These are phyloP conservation scores for Pheucticus melanocephalus DNA, from an alignment of 2,113 vertebrate species.

Conservation along the genomic window DNA sequence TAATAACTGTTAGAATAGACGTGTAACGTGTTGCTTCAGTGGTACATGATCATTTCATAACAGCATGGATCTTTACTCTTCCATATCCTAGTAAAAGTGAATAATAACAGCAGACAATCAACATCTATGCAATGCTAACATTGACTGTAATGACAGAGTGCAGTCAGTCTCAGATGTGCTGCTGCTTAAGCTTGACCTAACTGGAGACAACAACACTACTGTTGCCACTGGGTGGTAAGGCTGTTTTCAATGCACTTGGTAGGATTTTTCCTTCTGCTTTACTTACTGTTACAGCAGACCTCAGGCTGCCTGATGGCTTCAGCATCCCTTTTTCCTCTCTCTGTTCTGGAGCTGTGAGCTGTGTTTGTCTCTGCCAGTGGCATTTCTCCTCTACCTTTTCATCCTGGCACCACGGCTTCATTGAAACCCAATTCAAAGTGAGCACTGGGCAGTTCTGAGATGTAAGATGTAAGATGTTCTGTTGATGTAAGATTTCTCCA, in stretches of 20 bases:
- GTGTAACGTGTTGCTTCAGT: background rate
- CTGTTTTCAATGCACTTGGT: background rate
- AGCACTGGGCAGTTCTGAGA: background rate
- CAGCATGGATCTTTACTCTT: background rate
- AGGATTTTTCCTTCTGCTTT: background rate
- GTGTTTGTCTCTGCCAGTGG: background rate
- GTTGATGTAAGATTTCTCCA: background rate
- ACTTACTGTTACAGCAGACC: background rate
- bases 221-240: background rate
- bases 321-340: background rate
- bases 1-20: background rate
- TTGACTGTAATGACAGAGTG: background rate
- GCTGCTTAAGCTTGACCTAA: background rate
- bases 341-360: background rate
- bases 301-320: accelerated
- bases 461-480: no score
- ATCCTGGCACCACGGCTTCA: background rate
- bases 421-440: background rate
- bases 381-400: background rate
- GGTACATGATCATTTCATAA: background rate
- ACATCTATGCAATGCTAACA: background rate
- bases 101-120: background rate
- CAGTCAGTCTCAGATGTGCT: background rate
- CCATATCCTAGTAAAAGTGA: background rate
- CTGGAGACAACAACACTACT: background rate